phyloP scores from a whole-genome alignment of 1,140 invertebrate species.

The Dreissena polymorpha region DNA sequence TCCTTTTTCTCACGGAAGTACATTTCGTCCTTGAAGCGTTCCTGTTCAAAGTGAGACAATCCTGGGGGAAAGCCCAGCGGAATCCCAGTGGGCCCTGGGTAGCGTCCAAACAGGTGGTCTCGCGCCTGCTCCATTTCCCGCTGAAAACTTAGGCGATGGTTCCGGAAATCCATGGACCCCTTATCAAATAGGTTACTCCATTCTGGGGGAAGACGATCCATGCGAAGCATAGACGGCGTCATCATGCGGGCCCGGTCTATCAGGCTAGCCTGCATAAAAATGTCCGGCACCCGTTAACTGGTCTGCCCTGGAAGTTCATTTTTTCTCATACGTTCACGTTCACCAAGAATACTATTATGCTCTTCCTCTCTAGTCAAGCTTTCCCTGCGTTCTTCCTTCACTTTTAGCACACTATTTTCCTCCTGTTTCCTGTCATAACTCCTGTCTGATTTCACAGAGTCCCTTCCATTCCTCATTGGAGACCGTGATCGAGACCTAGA shows the following conservation, averaged over 20 bases:
- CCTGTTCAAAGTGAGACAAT: slow-evolving; percentile 61
- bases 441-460: slow-evolving; percentile 60
- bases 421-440: slow-evolving; percentile 59
- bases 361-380: slow-evolving; percentile 60
- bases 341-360: slow-evolving; percentile 3
- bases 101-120: slow-evolving; percentile 55
- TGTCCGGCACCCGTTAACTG: slow-evolving; percentile 43
- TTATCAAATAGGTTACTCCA: slow-evolving; percentile 73
- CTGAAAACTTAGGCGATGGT: slow-evolving; percentile 63
- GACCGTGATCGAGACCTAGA: slow-evolving; percentile 68
- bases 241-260: slow-evolving; percentile 61
- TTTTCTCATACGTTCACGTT: slow-evolving; percentile 48
- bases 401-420: slow-evolving; percentile 61
- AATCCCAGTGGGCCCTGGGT: slow-evolving; percentile 32
- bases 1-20: slow-evolving; percentile 61
- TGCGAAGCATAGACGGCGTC: background rate
- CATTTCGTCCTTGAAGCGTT: slow-evolving; percentile 67
- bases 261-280: slow-evolving; percentile 45
- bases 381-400: slow-evolving; percentile 71
- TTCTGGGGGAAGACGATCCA: slow-evolving; percentile 54
- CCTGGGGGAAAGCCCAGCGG: slow-evolving; percentile 37
- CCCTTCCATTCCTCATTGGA: slow-evolving; percentile 69
- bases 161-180: slow-evolving; percentile 53
- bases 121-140: slow-evolving; percentile 64
- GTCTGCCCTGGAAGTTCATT: slow-evolving; percentile 38